Base-by-base conservation (phyloP, 2,888 invertebrate genomes). In the Zaprionus lineosus region DNA sequence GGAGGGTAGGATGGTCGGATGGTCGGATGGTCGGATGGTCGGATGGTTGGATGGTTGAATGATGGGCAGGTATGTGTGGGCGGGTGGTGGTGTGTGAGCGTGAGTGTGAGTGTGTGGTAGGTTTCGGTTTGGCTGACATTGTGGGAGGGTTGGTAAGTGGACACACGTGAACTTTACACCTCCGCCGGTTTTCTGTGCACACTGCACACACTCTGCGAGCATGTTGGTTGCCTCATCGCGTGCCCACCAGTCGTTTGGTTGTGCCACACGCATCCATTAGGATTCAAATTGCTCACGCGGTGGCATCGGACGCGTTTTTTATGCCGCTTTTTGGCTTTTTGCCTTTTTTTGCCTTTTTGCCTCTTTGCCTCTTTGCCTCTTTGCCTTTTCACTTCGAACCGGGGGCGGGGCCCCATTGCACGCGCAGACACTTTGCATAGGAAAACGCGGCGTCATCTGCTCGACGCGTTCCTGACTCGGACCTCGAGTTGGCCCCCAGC, bases 111-210 rank as follows among this genome's bases (percentile, higher is more conserved):
- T 31, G 15, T 39, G 21, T 41, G 14, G 8, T 7, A 15, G 12
- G 34, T 24, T 15, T 36, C n/a, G n/a, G n/a, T n/a, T n/a, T n/a
- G n/a, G n/a, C n/a, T n/a, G n/a, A n/a, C n/a, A 19, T 16, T 5
- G 26, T 24, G 16, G 29, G 29, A 41, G 64, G 73, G 47, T 51
- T 62, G 79, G 84, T 84, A 84, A 82, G 74, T 84, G 84, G 78
- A 73, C 82, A 78, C 75, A 86, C 87, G 87, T 88, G 87, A 88
- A 88, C 86, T 75, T 88, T 88, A 86, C 88, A 88, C 88, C 88
- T 87, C 74, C 37, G 70, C 77, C 86, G 82, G 81, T n/a, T n/a
- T n/a, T n/a, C 81, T 85, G 85, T 76, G 77, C 65, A 63, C 40
- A 48, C 57, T 44, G 52, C 41, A 18, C 14, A 29, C 47, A 33